A percentile compares a stretch with the other conserved stretches of the same genome.
Conservation (phyloP, 2,113 vertebrate genomes). For the Halcyon senegalensis region DNA sequence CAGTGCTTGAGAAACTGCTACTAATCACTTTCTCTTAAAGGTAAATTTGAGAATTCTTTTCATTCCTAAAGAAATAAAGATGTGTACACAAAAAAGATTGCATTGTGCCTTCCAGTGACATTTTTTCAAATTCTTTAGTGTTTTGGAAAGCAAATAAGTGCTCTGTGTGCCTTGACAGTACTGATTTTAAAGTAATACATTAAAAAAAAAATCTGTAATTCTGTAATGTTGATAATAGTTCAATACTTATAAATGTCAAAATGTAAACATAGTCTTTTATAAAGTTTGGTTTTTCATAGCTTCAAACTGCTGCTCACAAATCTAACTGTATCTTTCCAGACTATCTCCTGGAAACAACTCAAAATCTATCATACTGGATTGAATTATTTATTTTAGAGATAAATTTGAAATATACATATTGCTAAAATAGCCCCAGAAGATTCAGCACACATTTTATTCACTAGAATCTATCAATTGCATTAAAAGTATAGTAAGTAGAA, state of each 20-base stretch:
- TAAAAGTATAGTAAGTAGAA: not conserved
- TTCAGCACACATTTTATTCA: not conserved
- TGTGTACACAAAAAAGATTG: not conserved
- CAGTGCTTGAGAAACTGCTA: not conserved
- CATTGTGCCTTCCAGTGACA: not conserved
- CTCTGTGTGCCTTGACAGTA: not conserved
- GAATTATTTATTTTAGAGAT: not conserved
- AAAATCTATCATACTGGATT: not conserved
- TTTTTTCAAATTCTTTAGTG: not conserved
- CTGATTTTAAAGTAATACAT: not conserved
- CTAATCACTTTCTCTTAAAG: not conserved
- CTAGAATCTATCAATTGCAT: not conserved
- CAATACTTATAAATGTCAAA: not conserved
- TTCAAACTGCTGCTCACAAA: not conserved
- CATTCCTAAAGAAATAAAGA: not conserved
- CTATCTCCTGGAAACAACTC: not conserved
- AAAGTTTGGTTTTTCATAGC: not conserved
- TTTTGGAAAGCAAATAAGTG: not conserved
- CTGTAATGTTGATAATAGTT: not conserved
- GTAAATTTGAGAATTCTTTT: not conserved
- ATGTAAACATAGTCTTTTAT: not conserved
- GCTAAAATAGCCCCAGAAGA: not conserved
- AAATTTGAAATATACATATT: slow-evolving; percentile 1
- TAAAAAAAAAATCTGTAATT: not conserved
- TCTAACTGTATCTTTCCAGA: not conserved